Evolutionary conservation across 2,888 invertebrate species (phyloP).

Genomic region (Trichopria drosophilae): DNA sequence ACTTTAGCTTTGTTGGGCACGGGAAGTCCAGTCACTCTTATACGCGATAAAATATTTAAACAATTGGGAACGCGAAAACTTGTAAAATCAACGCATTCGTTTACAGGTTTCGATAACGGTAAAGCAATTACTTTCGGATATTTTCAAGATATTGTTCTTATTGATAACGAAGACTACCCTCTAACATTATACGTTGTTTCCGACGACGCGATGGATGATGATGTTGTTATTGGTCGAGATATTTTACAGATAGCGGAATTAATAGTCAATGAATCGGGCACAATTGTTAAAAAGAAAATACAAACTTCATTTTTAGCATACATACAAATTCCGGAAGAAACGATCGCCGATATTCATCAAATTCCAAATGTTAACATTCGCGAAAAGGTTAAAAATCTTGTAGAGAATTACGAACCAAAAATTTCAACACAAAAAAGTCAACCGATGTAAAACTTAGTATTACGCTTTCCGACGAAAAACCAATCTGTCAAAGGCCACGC

Average conservation of each 20-base stretch:
- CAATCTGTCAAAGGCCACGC: constrained; percentile 14
- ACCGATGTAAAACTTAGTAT: constrained; percentile 15
- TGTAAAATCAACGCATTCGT: constrained; percentile 3
- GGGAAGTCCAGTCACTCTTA: constrained; percentile 12
- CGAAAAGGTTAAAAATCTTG: constrained; percentile 8
- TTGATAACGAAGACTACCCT: neutral
- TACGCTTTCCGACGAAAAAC: constrained; percentile 17
- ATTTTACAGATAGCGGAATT: constrained; percentile 12
- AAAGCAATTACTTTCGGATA: constrained; percentile 3
- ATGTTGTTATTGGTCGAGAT: constrained; percentile 12
- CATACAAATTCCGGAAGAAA: constrained; percentile 1
- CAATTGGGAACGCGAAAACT: no score
- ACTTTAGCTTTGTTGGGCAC: constrained; percentile 11
- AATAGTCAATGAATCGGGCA: neutral
- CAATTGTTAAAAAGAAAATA: constrained; percentile 5
- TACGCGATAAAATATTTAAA: constrained; percentile 12
- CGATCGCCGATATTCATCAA: neutral
- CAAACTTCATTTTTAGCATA: neutral
- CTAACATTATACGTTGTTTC: constrained; percentile 4
- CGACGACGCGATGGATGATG: no score
- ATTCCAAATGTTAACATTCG: neutral
- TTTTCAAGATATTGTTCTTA: constrained; percentile 8
- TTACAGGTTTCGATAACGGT: constrained; percentile 12
- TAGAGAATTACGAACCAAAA: constrained; percentile 9
- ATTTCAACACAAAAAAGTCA: constrained; percentile 8